Percentiles rank a stretch among this genome's conserved stretches.
phyloP scores from a whole-genome alignment of 2,888 invertebrate species.

The Idaea dimidiata region DNA sequence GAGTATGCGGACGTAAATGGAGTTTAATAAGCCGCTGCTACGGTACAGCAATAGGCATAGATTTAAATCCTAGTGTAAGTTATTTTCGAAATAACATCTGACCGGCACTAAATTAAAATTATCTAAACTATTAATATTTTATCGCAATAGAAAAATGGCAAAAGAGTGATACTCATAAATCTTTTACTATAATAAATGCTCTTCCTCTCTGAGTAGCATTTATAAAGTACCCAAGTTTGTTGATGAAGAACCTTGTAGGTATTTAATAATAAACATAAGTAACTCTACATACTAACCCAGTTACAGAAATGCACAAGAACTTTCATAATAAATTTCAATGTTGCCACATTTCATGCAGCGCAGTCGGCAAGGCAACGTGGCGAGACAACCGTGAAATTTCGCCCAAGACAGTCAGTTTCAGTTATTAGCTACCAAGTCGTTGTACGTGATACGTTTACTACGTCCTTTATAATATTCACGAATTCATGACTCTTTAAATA shows the following conservation, averaged over 20 bases:
- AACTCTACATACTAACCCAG: background rate
- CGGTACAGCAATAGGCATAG: no score
- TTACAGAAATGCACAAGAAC: background rate
- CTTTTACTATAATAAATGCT: no score
- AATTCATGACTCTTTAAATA: conserved; percentile 16
- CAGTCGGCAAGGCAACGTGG: conserved; percentile 17
- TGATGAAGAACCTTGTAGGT: background rate
- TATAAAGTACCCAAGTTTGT: no score
- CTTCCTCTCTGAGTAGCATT: no score
- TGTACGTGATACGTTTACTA: conserved; percentile 39
- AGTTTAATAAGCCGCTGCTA: no score
- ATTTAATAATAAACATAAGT: background rate
- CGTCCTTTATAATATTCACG: conserved; percentile 39
- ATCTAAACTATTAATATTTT: no score
- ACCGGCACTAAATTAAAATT: no score
- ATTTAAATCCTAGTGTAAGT: no score
- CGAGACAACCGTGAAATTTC: conserved; percentile 31
- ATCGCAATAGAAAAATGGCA: no score
- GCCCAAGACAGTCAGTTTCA: conserved; percentile 28
- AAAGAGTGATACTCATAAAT: no score
- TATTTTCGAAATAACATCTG: no score
- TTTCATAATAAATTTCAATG: background rate
- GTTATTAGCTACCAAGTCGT: conserved; percentile 31
- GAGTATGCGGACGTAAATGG: no score
- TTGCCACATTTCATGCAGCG: conserved; percentile 1